These are phyloP conservation scores for Acromyrmex echinatior DNA, from an alignment of 1,140 invertebrate genomes.

Conservation along the genomic window DNA sequence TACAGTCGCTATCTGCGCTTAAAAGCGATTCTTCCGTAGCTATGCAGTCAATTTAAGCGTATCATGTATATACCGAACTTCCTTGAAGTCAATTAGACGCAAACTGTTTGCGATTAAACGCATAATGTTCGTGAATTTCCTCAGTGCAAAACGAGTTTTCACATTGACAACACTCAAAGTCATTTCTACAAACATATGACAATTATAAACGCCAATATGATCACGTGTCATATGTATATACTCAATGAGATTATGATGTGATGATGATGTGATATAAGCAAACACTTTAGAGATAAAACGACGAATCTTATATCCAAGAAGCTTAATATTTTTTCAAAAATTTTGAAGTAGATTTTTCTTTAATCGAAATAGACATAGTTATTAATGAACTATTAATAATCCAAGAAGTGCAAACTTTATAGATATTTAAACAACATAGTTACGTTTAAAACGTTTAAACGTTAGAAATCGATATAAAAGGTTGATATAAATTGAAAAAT, in stretches of 20 bases:
- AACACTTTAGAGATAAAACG: constrained; percentile 29
- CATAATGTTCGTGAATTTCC: constrained; percentile 27
- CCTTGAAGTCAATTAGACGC: constrained; percentile 43
- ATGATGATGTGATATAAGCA: not conserved
- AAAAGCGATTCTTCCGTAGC: constrained; percentile 1
- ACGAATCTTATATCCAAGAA: not conserved
- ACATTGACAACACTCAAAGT: not conserved
- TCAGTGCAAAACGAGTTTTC: constrained; percentile 14
- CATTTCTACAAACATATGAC: not conserved
- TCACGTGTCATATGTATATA: not conserved
- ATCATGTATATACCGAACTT: constrained; percentile 18
- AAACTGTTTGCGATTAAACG: constrained; percentile 49
- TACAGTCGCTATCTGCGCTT: not conserved
- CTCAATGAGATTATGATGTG: not conserved
- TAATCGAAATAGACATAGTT: not conserved
- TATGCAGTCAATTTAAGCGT: not conserved
- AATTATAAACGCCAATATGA: constrained; percentile 2
- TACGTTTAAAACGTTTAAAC: too few relatives aligned
- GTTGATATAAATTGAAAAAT: too few relatives aligned
- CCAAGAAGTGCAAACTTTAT: not conserved
- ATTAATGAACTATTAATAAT: not conserved
- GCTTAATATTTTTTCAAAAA: not conserved
- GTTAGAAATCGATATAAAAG: too few relatives aligned
- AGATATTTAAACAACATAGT: not conserved
- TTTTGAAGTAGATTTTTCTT: not conserved